Conservation (phyloP, 1,140 invertebrate species). For the Drosophila albomicans region DNA sequence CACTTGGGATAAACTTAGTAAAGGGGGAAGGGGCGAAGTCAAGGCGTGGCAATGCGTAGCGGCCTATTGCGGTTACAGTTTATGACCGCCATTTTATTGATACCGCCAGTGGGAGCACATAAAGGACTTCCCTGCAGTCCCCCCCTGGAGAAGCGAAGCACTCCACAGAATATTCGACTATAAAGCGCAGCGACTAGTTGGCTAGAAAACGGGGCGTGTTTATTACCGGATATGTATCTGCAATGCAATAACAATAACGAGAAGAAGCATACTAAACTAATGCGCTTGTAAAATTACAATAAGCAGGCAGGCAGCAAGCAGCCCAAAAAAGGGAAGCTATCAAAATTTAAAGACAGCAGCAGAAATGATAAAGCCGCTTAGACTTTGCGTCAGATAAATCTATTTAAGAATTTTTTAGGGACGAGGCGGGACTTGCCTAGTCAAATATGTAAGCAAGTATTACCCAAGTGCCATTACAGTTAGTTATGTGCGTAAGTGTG, state of each 20-base stretch:
- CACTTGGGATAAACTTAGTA: slow-evolving; percentile 9
- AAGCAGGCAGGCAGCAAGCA: slow-evolving; percentile 1
- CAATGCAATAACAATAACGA: slow-evolving; percentile 62
- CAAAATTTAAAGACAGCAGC: slow-evolving; percentile 54
- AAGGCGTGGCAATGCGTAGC: slow-evolving; percentile 54
- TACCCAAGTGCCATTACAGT: slow-evolving; percentile 20
- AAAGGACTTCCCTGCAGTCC: slow-evolving; percentile 13
- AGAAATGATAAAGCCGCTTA: slow-evolving; percentile 41
- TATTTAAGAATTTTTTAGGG: slow-evolving; percentile 17
- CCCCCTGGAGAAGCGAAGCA: background rate
- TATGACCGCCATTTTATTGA: slow-evolving; percentile 80
- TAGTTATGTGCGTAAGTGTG: slow-evolving; percentile 6
- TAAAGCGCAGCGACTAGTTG: slow-evolving; percentile 45
- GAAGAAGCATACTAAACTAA: slow-evolving; percentile 53
- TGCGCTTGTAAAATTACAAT: slow-evolving; percentile 55
- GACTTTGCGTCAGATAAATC: slow-evolving; percentile 40
- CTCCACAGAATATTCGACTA: slow-evolving; percentile 10
- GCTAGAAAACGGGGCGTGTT: slow-evolving; percentile 43
- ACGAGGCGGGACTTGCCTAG: slow-evolving; percentile 20
- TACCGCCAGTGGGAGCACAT: slow-evolving; percentile 73
- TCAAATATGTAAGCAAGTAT: slow-evolving; percentile 38
- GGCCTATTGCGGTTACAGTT: slow-evolving; percentile 57
- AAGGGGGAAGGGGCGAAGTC: background rate
- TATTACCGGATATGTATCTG: slow-evolving; percentile 45
- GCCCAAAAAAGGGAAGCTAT: slow-evolving; percentile 8